Base-by-base conservation (phyloP, 2,797 vertebrate species). In the Spinus pinus region DNA sequence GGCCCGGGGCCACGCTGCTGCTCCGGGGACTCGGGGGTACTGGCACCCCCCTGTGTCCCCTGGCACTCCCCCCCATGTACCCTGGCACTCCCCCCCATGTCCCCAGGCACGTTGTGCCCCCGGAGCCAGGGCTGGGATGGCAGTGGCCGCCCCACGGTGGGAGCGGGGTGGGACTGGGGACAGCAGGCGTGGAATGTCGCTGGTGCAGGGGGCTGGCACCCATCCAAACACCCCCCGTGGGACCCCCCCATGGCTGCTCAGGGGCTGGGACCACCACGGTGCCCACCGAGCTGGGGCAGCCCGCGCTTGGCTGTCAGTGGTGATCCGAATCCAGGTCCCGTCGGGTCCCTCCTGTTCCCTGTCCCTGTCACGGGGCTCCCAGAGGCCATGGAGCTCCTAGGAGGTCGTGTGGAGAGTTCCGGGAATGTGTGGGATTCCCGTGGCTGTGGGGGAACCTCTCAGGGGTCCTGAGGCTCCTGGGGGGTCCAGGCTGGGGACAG, bases 141-240 rank as follows among this genome's bases (percentile, higher is more conserved):
- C 8, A 6, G 7, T 3, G 61, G 42, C 23, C 22, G 13, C 37
- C 30, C n/a, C 27, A 0, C 1, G 0, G 17, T 1, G 12, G n/a
- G 22, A 0, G 0, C 3, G 19, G 71, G 27, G 18, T 1, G 2
- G 57, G 11, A 22, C 10, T 28, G 1, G 6, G 33, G 56, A 37
- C 4, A 6, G 17, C 33, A 1, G n/a, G 30, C 44, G 25, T 4
- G 41, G 71, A 27, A 3, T 22, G 44, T 65, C 61, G 20, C 28
- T 10, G 19, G 2, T 33, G 42, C 53, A 2, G 5, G 41, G 27
- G 24, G 22, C 61, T 42, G n/a, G 47, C 28, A 44, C 24, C 37
- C 37, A 30, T 37, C 27, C 37, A 9, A 14, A 1, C 16, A 12
- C 16, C 10, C 44, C 37, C n/a, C 12, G 4, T 25, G 41, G 12